Evolutionary conservation across 2,113 vertebrate species (phyloP).

Genomic region (Halcyon malimbica): DNA sequence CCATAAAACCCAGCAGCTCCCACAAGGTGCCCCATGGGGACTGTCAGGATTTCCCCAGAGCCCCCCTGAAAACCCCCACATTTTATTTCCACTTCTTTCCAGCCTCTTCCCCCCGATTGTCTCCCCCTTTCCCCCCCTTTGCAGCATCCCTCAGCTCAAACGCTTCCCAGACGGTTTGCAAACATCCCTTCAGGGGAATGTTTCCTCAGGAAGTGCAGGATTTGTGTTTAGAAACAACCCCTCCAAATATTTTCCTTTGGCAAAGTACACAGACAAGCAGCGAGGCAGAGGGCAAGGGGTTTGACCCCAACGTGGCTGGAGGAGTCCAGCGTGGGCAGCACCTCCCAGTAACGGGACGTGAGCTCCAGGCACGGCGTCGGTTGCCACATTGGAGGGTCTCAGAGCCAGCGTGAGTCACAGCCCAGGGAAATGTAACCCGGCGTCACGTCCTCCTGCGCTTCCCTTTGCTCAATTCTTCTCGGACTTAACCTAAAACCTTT

Average conservation of each 20-base stretch:
- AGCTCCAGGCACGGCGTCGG: neutral
- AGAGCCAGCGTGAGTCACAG: neutral
- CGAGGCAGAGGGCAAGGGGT: accelerated
- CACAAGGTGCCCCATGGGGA: accelerated
- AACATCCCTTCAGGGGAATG: neutral
- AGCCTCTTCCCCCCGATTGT: neutral
- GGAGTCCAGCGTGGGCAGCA: neutral
- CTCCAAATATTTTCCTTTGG: neutral
- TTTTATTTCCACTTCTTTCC: neutral
- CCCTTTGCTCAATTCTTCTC: neutral
- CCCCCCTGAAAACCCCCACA: neutral
- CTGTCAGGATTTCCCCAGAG: neutral
- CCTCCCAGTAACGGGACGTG: neutral
- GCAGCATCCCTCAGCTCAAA: neutral
- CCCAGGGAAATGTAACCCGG: neutral
- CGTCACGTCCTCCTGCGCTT: neutral
- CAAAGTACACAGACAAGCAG: neutral
- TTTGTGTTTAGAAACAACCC: neutral
- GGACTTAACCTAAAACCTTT: neutral
- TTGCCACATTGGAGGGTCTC: accelerated
- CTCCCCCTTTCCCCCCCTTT: neutral
- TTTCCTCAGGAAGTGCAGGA: neutral
- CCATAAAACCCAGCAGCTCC: neutral
- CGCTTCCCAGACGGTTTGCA: neutral
- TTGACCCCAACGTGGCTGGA: neutral